Evolutionary conservation across 2,113 vertebrate genomes (phyloP).

Genomic region (Anolis sagrei): DNA sequence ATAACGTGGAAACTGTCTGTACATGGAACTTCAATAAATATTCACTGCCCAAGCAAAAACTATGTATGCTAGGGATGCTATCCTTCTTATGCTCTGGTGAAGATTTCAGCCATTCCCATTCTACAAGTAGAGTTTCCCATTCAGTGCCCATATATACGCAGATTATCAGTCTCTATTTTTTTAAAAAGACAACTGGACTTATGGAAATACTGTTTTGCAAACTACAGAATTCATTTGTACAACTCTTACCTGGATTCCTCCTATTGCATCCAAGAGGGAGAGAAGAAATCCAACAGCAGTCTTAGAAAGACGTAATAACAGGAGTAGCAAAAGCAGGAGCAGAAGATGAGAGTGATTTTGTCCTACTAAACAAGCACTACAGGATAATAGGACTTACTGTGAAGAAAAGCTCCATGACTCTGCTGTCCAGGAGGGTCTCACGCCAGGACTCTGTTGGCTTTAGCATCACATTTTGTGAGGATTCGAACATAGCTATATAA

Average conservation of each 20-base stretch:
- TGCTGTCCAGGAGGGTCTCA: constrained; percentile 95
- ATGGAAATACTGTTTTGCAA: neutral
- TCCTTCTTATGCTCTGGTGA: neutral
- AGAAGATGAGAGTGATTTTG: constrained; percentile 4
- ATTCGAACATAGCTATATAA: constrained; percentile 99
- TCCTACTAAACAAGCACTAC: constrained; percentile 46
- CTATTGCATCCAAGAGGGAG: constrained; percentile 60
- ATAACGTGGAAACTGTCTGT: too few relatives aligned
- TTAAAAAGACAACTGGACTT: neutral
- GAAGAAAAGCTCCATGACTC: constrained; percentile 99
- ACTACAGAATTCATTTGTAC: neutral
- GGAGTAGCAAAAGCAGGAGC: constrained; percentile 44
- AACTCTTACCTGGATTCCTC: constrained; percentile 57
- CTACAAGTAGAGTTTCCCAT: neutral
- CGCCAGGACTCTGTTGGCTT: constrained; percentile 98
- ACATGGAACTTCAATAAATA: constrained; percentile 2
- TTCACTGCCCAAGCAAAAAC: constrained; percentile 37
- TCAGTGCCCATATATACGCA: neutral
- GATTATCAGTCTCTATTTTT: neutral
- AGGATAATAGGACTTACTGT: constrained; percentile 86
- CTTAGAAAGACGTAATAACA: constrained; percentile 32
- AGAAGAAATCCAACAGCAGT: constrained; percentile 44
- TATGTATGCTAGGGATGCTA: neutral
- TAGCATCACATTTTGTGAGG: constrained; percentile 97
- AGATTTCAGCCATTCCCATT: neutral